These are phyloP conservation scores for Pocillopora grandis DNA, from an alignment of 92 coral and sea anemone species.

Conservation along the genomic window DNA sequence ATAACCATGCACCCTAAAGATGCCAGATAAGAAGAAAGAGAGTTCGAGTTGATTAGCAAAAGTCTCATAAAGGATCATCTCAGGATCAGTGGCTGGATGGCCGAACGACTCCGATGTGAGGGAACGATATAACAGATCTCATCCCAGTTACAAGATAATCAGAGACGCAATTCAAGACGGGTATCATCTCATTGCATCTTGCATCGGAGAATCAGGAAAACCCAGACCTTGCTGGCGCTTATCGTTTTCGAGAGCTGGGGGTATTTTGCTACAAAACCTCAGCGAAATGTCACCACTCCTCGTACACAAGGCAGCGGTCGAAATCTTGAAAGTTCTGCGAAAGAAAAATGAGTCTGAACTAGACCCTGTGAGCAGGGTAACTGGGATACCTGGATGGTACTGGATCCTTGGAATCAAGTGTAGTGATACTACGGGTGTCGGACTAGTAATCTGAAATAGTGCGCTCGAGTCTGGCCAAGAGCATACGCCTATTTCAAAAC, in stretches of 20 bases:
- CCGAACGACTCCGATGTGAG: conserved; percentile 41
- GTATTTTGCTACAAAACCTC: conserved; percentile 39
- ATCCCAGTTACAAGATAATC: conserved; percentile 48
- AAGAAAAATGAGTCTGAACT: conserved; percentile 30
- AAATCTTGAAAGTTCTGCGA: conserved; percentile 45
- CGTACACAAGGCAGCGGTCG: conserved; percentile 44
- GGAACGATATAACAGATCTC: conserved; percentile 1
- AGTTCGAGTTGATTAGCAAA: too few species aligned
- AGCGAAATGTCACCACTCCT: conserved; percentile 13
- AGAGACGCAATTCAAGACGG: conserved; percentile 28
- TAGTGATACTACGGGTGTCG: too few species aligned
- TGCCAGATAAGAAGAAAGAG: too few species aligned
- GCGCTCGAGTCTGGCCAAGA: too few species aligned
- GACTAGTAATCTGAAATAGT: too few species aligned
- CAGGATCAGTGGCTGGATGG: conserved; percentile 37
- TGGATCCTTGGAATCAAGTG: too few species aligned
- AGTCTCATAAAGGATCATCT: too few species aligned
- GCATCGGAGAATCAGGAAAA: conserved; percentile 61
- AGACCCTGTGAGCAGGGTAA: too few species aligned
- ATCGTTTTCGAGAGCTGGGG: conserved; percentile 61
- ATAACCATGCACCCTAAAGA: too few species aligned
- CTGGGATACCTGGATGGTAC: too few species aligned
- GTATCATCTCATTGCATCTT: conserved; percentile 55
- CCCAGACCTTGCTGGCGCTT: conserved; percentile 57
- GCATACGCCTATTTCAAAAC: too few species aligned